A percentile compares a stretch with the other conserved stretches of the same genome.
Evolutionary conservation across 2,888 invertebrate genomes (phyloP).

Genomic region (Frankliniella intonsa): DNA sequence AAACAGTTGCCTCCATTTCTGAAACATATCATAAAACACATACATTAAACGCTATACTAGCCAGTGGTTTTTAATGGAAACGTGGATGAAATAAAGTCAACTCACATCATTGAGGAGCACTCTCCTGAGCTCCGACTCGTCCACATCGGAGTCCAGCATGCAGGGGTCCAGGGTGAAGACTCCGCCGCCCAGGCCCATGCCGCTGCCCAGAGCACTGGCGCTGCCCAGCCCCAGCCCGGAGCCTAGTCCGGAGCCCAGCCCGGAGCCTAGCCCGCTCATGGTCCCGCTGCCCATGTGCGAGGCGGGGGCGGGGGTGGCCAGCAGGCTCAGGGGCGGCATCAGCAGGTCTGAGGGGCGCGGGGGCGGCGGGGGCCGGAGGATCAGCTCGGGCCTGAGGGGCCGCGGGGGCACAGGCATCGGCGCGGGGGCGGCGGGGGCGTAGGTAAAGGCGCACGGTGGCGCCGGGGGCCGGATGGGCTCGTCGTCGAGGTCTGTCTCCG

Average conservation of each 20-base stretch:
- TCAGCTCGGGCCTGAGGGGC: constrained; percentile 31
- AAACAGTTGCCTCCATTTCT: constrained; percentile 87
- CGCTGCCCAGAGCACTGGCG: constrained; percentile 34
- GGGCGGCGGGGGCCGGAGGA: constrained; percentile 15
- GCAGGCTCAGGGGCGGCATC: constrained; percentile 9
- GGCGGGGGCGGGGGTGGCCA: not conserved
- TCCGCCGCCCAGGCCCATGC: not conserved
- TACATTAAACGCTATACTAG: not conserved
- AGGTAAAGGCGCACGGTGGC: not conserved
- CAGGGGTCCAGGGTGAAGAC: not conserved
- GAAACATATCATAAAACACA: constrained; percentile 46
- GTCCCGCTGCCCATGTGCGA: constrained; percentile 1
- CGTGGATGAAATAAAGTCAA: constrained; percentile 37
- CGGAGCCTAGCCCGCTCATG: not conserved
- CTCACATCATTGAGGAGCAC: constrained; percentile 77
- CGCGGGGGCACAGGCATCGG: constrained; percentile 31
- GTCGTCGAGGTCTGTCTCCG: constrained; percentile 30
- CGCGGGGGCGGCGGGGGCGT: constrained; percentile 29
- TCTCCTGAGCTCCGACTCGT: constrained; percentile 70
- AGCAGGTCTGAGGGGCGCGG: constrained; percentile 33
- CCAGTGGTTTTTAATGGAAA: too few species aligned
- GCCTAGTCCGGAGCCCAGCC: not conserved
- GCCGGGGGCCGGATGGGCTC: constrained; percentile 31
- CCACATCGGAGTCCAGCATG: constrained; percentile 57
- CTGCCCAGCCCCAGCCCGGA: not conserved